Conservation (phyloP, 2,113 vertebrate species). For the Rhinoderma darwinii region DNA sequence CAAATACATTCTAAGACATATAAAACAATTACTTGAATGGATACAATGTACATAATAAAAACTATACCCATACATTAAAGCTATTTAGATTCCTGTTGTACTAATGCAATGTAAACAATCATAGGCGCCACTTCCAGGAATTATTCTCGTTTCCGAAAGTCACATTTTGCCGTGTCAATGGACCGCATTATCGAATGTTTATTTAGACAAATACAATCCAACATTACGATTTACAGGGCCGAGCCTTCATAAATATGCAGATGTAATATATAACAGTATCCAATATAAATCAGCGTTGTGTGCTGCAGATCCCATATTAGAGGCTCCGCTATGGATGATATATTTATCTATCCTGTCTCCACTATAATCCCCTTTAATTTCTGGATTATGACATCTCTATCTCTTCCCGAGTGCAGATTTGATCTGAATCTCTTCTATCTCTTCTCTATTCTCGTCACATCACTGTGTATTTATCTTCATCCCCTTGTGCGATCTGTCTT, state of each 20-base stretch:
- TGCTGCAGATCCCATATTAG: neutral
- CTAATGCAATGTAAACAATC: neutral
- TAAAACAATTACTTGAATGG: neutral
- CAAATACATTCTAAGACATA: neutral
- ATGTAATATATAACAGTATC: slow-evolving; percentile 7
- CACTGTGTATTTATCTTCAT: neutral
- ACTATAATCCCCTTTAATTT: slow-evolving; percentile 38
- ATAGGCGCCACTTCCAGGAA: too few species aligned
- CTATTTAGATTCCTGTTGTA: neutral
- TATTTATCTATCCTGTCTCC: slow-evolving; percentile 22
- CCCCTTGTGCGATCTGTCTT: neutral
- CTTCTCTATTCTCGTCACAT: neutral
- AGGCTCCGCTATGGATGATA: neutral
- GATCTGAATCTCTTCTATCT: neutral
- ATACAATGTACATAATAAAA: neutral
- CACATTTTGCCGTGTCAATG: neutral
- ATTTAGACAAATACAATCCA: neutral
- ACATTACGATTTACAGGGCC: neutral
- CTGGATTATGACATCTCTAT: slow-evolving; percentile 24
- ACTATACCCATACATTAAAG: neutral
- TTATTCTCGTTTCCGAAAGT: neutral
- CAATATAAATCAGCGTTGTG: neutral
- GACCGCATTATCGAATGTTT: neutral
- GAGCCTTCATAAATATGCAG: neutral
- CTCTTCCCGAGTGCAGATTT: slow-evolving; percentile 19